These are phyloP conservation scores for Asbolus verrucosus DNA, from an alignment of 1,140 invertebrate species.

Conservation along the genomic window DNA sequence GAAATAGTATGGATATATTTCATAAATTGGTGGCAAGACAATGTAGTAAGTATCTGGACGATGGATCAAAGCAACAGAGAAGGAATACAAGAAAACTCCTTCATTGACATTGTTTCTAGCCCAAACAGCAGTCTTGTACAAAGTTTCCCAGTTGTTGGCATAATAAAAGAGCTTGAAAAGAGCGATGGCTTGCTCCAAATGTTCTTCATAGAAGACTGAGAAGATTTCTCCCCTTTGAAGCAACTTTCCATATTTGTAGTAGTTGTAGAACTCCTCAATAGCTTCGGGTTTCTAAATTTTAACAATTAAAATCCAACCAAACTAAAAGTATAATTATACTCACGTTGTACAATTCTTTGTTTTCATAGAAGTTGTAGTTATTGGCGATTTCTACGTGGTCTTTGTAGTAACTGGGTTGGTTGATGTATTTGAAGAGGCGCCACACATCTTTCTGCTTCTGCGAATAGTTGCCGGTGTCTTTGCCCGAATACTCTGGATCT, in stretches of 20 bases:
- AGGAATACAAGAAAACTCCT: conserved; percentile 73
- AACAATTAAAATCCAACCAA: neutral
- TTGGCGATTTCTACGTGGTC: conserved; percentile 67
- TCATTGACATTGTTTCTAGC: conserved; percentile 73
- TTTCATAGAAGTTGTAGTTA: conserved; percentile 68
- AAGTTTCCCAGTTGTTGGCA: conserved; percentile 74
- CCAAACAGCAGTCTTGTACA: conserved; percentile 75
- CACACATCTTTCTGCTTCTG: conserved; percentile 71
- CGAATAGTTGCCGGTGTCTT: too few relatives aligned
- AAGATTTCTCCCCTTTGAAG: conserved; percentile 64
- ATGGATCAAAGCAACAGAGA: conserved; percentile 72
- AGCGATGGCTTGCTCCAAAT: conserved; percentile 69
- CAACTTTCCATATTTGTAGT: conserved; percentile 63
- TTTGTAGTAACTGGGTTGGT: conserved; percentile 67
- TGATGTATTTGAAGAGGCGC: conserved; percentile 71
- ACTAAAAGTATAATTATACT: conserved; percentile 58
- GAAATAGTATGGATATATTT: conserved; percentile 75
- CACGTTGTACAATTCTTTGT: conserved; percentile 67
- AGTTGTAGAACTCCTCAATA: conserved; percentile 66
- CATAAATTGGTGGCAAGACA: conserved; percentile 74
- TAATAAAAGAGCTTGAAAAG: conserved; percentile 73
- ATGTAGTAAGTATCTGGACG: conserved; percentile 71
- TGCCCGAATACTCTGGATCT: neutral
- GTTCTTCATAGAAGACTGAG: conserved; percentile 67
- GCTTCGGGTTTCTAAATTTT: conserved; percentile 66